Percentiles rank a stretch among this genome's conserved stretches.
Conservation (phyloP, 1,140 invertebrate species). For the Heliothis virescens region DNA sequence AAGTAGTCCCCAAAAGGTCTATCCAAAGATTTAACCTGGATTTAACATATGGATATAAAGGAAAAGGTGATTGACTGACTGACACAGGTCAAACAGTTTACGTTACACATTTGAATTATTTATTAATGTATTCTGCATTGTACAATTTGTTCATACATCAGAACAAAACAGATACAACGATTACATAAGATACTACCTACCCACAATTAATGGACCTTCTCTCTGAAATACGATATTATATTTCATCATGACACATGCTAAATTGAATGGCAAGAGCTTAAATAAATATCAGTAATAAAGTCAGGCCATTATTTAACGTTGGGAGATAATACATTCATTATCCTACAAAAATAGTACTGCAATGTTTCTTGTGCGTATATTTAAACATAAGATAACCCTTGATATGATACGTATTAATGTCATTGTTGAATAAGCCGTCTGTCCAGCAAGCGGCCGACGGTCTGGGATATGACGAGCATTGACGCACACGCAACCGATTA, state of each 20-base stretch:
- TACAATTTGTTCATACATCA: slow-evolving; percentile 49
- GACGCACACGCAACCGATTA: slow-evolving; percentile 38
- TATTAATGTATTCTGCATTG: slow-evolving; percentile 36
- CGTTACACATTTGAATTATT: slow-evolving; percentile 36
- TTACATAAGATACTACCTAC: background rate
- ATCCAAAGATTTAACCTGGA: slow-evolving; percentile 5
- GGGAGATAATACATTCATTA: slow-evolving; percentile 57
- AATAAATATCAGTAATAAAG: slow-evolving; percentile 55
- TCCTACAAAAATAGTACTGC: slow-evolving; percentile 67
- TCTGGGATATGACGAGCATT: slow-evolving; percentile 29
- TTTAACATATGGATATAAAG: slow-evolving; percentile 9
- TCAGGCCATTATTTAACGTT: slow-evolving; percentile 65
- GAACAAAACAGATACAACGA: background rate
- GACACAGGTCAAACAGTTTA: slow-evolving; percentile 36
- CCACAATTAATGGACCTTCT: background rate
- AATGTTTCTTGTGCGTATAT: slow-evolving; percentile 58
- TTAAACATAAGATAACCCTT: slow-evolving; percentile 68
- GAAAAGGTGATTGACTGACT: slow-evolving; percentile 32
- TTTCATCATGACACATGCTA: background rate
- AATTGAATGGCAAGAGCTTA: background rate
- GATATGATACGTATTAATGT: slow-evolving; percentile 57
- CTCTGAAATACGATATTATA: background rate
- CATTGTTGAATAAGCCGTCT: slow-evolving; percentile 49
- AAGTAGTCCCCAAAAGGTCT: background rate
- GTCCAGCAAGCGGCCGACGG: slow-evolving; percentile 8